Percentiles rank a stretch among this genome's conserved stretches.
Conservation (phyloP, 2,888 invertebrate genomes). For the Drosophila kambysellisi region DNA sequence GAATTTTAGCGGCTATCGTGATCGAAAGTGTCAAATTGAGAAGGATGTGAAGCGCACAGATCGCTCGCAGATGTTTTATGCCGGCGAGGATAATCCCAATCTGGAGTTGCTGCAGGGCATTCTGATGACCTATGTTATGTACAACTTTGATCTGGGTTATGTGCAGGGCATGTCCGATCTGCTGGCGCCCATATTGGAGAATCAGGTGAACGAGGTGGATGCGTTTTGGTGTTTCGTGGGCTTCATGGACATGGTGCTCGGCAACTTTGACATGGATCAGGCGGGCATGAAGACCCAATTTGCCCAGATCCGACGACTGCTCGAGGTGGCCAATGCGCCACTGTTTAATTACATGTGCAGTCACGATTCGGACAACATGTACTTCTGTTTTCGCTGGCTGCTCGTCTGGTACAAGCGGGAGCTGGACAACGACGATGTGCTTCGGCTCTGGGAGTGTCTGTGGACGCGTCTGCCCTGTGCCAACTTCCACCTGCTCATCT, state of each 20-base stretch:
- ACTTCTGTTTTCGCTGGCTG: conserved; percentile 99
- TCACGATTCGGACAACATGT: conserved; percentile 93
- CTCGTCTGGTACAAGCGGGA: conserved; percentile 98
- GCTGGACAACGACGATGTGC: conserved; percentile 93
- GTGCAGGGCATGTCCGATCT: conserved; percentile 99
- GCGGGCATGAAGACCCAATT: conserved; percentile 98
- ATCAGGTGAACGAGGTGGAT: conserved; percentile 95
- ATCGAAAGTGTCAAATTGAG: conserved; percentile 96
- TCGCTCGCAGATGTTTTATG: conserved; percentile 94
- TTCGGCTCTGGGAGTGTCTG: conserved; percentile 97
- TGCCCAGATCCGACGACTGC: conserved; percentile 91
- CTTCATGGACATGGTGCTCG: conserved; percentile 96
- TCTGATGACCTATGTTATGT: conserved; percentile 99
- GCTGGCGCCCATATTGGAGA: conserved; percentile 94
- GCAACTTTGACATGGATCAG: conserved; percentile 98
- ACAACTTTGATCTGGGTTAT: conserved; percentile 98
- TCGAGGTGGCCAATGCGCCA: conserved; percentile 93
- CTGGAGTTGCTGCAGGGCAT: conserved; percentile 94
- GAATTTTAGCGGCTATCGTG: conserved; percentile 94
- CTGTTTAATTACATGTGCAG: conserved; percentile 93
- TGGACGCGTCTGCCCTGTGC: conserved; percentile 98
- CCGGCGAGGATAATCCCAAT: conserved; percentile 97
- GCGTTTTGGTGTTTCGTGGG: conserved; percentile 99
- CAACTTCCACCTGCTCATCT: conserved; percentile 97
- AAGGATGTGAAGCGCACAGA: conserved; percentile 99